Base-by-base conservation (phyloP, 2,113 vertebrate species). In the Oreocharis arfaki region DNA sequence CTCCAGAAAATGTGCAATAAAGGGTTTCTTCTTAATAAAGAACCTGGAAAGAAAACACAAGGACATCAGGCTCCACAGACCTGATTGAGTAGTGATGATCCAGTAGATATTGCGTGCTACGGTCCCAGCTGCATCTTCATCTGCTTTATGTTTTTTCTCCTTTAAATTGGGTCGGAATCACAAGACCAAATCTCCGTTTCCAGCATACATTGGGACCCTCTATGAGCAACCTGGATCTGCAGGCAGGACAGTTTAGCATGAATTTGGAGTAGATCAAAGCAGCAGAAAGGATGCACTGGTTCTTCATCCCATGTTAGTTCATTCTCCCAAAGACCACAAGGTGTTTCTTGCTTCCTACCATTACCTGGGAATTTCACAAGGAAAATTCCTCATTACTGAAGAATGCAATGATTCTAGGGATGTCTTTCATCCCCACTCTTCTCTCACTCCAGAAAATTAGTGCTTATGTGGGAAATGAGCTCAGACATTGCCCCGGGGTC, bases 21-120 rank as follows among this genome's bases (percentile, higher is more conserved):
- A 39, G 1, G 19, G 2, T 41, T 92, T 73, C 10, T 37, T 49
- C 37, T 42, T 61, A 57, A 35, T 17, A 30, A 35, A 79, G 76
- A 73, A 32, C 17, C 28, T 63, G 37, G 19, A 68, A 77, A 44
- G 18, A 60, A 84, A 64, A 15, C 44, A 49, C 2, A 8, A 50
- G 26, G 33, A 15, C 33, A 71, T 73, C 16, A 10, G 13, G n/a
- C 22, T 73, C 39, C 64, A 46, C 26, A 79, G 47, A 30, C 12
- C 16, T 47, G 33, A 77, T 4, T 0, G 1, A 80, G 33, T 1
- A 42, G 26, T 6, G 3, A 44, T 1, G 4, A 35, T 11, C 19
- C 59, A 32, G 20, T 3, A 41, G 27, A 26, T 23, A 71, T n/a
- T 73, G 39, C 30, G 16, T 28, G 49, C 37, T 91, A 16, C 0